Base-by-base conservation (phyloP, 2,113 vertebrate species). In the Ariopsis seemanni region DNA sequence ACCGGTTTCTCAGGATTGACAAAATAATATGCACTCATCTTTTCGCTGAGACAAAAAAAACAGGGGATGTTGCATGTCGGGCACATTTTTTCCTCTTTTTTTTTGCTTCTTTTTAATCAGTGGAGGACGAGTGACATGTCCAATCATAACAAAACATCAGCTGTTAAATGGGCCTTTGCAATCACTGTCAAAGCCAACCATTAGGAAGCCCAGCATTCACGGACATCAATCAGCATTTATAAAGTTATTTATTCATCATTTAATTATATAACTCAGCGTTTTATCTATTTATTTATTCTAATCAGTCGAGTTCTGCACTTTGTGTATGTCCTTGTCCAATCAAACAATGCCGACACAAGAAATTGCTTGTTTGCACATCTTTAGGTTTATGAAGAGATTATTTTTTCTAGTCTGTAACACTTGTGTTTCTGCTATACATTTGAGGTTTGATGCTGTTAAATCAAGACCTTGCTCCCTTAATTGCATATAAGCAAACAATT, bases 141-240 rank as follows among this genome's bases (percentile, higher is more conserved):
- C 94, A 97, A 98, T 99, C 98, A 99, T 96, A 99, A 99, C 97
- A 98, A 99, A 96, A 96, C 97, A 96, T 99, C 97, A 98, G 97
- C 92, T 92, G 95, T 95, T 94, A 97, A 95, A 95, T 96, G 95
- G 97, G 96, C 96, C 97, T 95, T 95, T 90, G 94, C 96, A 93
- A 97, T 95, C 96, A 96, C 96, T 97, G 97, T 97, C 97, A 98
- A 94, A 87, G 93, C 95, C 87, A 95, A 95, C 96, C 95, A 95
- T 97, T 97, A 97, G 95, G 94, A 94, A 96, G 95, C 94, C 88
- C 94, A 93, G 96, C 96, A 96, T 97, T 96, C 95, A 92, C 93
- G 96, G 95, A 94, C 97, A 97, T 98, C 98, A 98, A 97, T 99
- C 98, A 99, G 91, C 82, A 93, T 93, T 95, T 93, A 92, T 93